These are phyloP conservation scores for Remorina albescens DNA, from an alignment of 2,797 vertebrate species.

Conservation along the genomic window DNA sequence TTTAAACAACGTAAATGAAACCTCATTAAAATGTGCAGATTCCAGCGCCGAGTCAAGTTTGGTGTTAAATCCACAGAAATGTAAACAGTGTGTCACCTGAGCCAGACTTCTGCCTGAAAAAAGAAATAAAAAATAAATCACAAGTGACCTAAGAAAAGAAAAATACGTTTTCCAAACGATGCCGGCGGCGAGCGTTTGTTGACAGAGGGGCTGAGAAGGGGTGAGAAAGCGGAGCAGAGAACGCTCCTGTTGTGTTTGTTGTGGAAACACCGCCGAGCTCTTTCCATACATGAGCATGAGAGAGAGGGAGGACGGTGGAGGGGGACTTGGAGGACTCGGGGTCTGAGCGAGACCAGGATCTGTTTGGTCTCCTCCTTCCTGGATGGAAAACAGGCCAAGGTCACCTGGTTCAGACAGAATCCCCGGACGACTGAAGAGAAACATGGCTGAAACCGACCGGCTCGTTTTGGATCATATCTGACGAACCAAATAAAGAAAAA, in stretches of 20 bases:
- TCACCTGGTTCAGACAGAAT: not conserved
- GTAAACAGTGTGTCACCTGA: not conserved
- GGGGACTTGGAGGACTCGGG: not conserved
- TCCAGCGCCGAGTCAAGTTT: not conserved
- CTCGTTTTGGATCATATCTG: too few species aligned
- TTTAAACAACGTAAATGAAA: not conserved
- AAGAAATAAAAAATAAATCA: not conserved
- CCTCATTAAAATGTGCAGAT: not conserved
- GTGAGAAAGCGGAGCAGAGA: constrained; percentile 42
- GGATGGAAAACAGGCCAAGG: constrained; percentile 36
- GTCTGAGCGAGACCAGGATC: not conserved
- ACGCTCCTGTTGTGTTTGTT: constrained; percentile 66
- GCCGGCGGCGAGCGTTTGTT: not conserved
- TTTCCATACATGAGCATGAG: constrained; percentile 52
- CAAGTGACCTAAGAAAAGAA: not conserved
- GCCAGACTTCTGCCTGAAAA: not conserved
- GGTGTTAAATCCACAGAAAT: too few species aligned
- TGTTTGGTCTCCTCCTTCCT: constrained; percentile 22
- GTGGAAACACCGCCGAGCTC: constrained; percentile 65
- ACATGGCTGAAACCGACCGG: not conserved
- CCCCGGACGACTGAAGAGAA: not conserved
- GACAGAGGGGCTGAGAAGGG: constrained; percentile 37
- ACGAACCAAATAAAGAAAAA: not conserved
- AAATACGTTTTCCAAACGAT: not conserved
- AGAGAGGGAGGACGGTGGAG: not conserved